These are phyloP conservation scores for Aegotheles bennettii DNA, from an alignment of 2,113 vertebrate genomes.

Conservation along the genomic window DNA sequence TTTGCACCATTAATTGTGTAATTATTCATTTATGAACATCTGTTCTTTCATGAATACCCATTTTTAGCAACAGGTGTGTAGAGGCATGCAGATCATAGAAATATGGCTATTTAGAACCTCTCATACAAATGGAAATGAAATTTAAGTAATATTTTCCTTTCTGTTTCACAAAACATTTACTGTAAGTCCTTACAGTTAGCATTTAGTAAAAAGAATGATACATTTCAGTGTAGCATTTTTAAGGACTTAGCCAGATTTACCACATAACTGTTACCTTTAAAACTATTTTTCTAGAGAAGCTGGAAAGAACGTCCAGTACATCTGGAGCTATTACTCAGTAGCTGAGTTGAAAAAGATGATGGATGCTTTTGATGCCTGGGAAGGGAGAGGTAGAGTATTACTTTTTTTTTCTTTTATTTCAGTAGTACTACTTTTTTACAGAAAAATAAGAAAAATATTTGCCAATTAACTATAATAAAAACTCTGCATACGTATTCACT, in stretches of 20 bases:
- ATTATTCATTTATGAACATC: not conserved
- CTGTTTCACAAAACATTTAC: not conserved
- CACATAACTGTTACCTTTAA: not conserved
- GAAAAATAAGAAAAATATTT: constrained; percentile 1
- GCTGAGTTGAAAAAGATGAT: constrained; percentile 75
- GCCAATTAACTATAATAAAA: not conserved
- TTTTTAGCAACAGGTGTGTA: not conserved
- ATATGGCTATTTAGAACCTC: not conserved
- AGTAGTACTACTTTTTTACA: not conserved
- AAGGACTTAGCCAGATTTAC: not conserved
- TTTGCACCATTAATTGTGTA: not conserved
- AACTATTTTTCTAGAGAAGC: constrained; percentile 72
- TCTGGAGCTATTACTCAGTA: constrained; percentile 78
- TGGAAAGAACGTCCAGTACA: constrained; percentile 77
- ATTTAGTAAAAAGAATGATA: not conserved
- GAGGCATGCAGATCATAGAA: not conserved
- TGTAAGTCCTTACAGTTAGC: not conserved
- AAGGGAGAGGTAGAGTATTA: constrained; percentile 70
- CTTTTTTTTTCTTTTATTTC: not conserved
- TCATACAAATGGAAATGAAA: not conserved
- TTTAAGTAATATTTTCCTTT: not conserved
- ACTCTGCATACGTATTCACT: not conserved
- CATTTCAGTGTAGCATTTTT: not conserved
- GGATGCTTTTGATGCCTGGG: constrained; percentile 74
- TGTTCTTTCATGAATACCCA: not conserved